Base-by-base conservation (phyloP, 2,797 vertebrate genomes). In the Acanthurus lineatus region DNA sequence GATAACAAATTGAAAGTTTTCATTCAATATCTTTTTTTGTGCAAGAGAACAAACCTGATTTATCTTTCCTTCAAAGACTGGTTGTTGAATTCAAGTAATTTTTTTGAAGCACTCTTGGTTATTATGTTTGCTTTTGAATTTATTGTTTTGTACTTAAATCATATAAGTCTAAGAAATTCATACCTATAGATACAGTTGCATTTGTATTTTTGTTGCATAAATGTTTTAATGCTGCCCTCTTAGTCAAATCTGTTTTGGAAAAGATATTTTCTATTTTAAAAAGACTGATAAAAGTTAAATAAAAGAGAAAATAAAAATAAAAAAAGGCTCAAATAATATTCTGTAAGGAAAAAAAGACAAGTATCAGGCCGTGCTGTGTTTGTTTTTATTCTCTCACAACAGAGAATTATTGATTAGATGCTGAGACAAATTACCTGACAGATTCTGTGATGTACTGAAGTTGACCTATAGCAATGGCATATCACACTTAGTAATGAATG, bases 331-430 rank as follows among this genome's bases (percentile, higher is more conserved):
- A 54, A 58, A 40, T n/a, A 25, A 66, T 71, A 4, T 47, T 9
- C 35, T 73, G 3, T 28, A 19, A 14, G 12, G 10, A 48, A 49
- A 52, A 12, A 63, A 52, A 63, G 66, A 57, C 14, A 45, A 54
- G 1, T 11, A 25, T 7, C 64, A 52, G 35, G 6, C 9, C 11
- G 20, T 12, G 42, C 48, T 57, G 32, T 57, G 22, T 82, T 51
- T 73, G 78, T 57, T 76, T 73, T 38, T 19, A 19, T 49, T 63
- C 54, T 77, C 54, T 75, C 35, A 16, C 48, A 67, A 86, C 82
- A 62, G 77, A 62, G 22, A 79, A 69, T 58, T 81, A 91, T 92
- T 51, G 91, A 93, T 90, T 77, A 67, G 44, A 47, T 75, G 61
- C 73, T 86, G 47, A 83, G 86, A 83, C 81, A 6, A 87, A 91